Base-by-base conservation (phyloP, 2,113 vertebrate species). In the Verasper variegatus region DNA sequence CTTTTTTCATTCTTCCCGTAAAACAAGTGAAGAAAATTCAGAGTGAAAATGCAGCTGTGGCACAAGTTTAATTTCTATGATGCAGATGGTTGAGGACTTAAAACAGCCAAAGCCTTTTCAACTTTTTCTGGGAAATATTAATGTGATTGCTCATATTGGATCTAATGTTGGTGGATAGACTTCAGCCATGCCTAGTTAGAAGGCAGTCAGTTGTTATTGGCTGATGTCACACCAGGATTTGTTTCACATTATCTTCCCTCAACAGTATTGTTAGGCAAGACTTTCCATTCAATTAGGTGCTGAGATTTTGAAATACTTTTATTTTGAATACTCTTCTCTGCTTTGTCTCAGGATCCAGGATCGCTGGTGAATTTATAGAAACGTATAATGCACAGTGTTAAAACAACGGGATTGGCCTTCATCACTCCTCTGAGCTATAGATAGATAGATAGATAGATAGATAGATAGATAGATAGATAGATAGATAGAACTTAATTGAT, bases 11-110 rank as follows among this genome's bases (percentile, higher is more conserved):
- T 51, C 23, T 1, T 23, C 35, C 42, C 10, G 21, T 52, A 61
- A 80, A 81, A 71, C 68, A 71, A 81, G 57, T 71, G 23, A 64
- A 56, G 51, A 12, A 74, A 65, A 82, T n/a, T 73, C 59, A 35
- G 51, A 70, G 40, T 37, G 27, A 40, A 57, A 14, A 13, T 61
- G 27, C 52, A 74, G 49, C 57, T 60, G 31, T 35, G 58, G 73
- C 54, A 68, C 37, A 76, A 49, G 23, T 80, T 74, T 11, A 26
- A 80, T 68, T 80, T 0, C 40, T 68, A 51, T 27, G 35, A 64
- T 24, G n/a, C 15, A 7, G 13, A 63, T 31, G 40, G 64, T 79
- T 57, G 42, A 63, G 58, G 78, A 35, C 65, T 58, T 71, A n/a
- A 72, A 70, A 60, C 14, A 40, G 47, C 7, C 21, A 0, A 24